phyloP scores from a whole-genome alignment of 2,888 invertebrate species.

The Hemaris fuciformis region DNA sequence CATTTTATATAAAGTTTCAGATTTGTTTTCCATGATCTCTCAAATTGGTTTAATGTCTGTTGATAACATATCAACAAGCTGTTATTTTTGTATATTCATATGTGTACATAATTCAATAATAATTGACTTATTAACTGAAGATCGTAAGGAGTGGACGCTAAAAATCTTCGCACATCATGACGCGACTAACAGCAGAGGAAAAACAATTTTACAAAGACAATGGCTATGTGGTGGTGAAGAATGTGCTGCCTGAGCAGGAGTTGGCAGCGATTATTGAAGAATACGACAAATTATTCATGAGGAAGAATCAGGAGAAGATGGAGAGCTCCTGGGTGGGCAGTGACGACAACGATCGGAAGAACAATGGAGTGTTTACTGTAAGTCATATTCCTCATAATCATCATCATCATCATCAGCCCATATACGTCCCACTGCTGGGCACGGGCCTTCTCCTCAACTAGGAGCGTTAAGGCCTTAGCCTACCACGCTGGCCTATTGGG shows the following conservation, averaged over 20 bases:
- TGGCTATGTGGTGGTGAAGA: constrained; percentile 76
- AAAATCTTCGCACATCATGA: too few relatives aligned
- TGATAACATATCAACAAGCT: too few relatives aligned
- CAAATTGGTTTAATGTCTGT: too few relatives aligned
- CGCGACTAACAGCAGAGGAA: constrained; percentile 64
- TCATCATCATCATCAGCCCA: too few relatives aligned
- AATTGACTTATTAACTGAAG: neutral
- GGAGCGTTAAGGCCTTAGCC: too few relatives aligned
- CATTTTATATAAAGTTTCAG: too few relatives aligned
- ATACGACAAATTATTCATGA: constrained; percentile 75
- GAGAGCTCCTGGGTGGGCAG: constrained; percentile 81
- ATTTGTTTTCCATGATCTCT: too few relatives aligned
- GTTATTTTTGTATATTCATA: neutral
- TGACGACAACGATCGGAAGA: constrained; percentile 51
- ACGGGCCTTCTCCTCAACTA: too few relatives aligned
- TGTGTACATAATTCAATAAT: neutral
- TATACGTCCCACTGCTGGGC: too few relatives aligned
- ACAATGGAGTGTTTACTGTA: constrained; percentile 47
- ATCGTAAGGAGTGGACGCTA: neutral
- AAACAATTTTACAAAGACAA: constrained; percentile 75
- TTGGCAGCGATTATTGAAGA: constrained; percentile 66
- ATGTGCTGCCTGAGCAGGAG: constrained; percentile 63
- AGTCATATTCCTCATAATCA: constrained; percentile 22
- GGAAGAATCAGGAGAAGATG: constrained; percentile 70
- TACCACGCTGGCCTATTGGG: too few relatives aligned